Evolutionary conservation across 2,113 vertebrate genomes (phyloP).

Genomic region (Proterorhinus semilunaris): DNA sequence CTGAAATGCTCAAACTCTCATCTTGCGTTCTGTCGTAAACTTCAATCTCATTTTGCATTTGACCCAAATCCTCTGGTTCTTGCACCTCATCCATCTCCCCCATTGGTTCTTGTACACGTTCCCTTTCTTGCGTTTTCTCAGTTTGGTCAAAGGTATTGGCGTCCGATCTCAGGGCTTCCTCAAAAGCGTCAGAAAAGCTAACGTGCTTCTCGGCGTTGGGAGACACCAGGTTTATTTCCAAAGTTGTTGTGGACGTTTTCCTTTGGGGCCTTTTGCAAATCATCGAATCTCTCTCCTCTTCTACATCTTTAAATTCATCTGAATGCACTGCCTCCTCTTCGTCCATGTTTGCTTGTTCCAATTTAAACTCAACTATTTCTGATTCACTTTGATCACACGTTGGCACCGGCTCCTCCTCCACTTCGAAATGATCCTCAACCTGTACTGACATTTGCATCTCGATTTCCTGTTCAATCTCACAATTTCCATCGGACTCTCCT

Average conservation of each 20-base stretch:
- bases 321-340: slow-evolving; percentile 18
- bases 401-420: neutral
- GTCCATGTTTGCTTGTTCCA: slow-evolving; percentile 7
- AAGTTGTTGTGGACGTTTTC: neutral
- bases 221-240: slow-evolving; percentile 47
- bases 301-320: slow-evolving; percentile 1
- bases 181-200: slow-evolving; percentile 2
- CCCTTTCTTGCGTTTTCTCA: neutral
- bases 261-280: neutral
- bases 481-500: neutral
- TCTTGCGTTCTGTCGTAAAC: neutral
- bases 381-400: neutral
- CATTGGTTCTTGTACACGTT: neutral
- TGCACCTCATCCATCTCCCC: slow-evolving; percentile 2
- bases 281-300: neutral
- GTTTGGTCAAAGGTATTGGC: neutral
- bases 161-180: neutral
- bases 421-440: neutral
- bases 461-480: neutral
- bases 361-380: neutral
- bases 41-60: neutral
- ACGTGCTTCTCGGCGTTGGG: slow-evolving; percentile 43
- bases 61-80: neutral
- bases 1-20: neutral
- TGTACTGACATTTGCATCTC: neutral